Percentiles rank a stretch among this genome's conserved stretches.
Evolutionary conservation across 92 coral and sea anemone genomes (phyloP).

Genomic region (Zoanthus gigantus): DNA sequence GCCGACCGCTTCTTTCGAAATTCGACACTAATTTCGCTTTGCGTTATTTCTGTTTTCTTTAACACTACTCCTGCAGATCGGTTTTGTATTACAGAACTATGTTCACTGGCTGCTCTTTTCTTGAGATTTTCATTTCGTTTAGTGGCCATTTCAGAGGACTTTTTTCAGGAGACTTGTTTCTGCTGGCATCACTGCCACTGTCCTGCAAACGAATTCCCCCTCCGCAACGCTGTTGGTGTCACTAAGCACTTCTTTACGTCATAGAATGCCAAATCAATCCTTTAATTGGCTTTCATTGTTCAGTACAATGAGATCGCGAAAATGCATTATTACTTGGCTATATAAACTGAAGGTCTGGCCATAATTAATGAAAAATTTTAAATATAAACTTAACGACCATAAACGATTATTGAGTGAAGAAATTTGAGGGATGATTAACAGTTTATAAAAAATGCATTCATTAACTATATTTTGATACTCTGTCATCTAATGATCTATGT

Average conservation of each 20-base stretch:
- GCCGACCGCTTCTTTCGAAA: conserved; percentile 68
- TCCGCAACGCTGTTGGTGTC: conserved; percentile 2
- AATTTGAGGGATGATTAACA: background rate
- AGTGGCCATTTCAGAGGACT: conserved; percentile 38
- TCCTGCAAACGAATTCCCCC: conserved; percentile 19
- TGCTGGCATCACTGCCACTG: conserved; percentile 17
- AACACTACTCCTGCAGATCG: conserved; percentile 45
- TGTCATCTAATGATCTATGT: too few relatives aligned
- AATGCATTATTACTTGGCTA: background rate
- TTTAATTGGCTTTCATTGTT: conserved; percentile 29
- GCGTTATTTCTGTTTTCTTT: conserved; percentile 54
- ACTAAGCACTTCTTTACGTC: conserved; percentile 46
- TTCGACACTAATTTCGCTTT: conserved; percentile 69
- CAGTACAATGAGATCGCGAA: background rate
- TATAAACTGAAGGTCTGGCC: background rate
- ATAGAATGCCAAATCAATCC: background rate
- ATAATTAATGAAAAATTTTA: background rate
- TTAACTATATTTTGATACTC: background rate
- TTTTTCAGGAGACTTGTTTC: background rate
- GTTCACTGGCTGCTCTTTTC: conserved; percentile 70
- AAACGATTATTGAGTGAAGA: background rate
- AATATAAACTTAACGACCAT: background rate
- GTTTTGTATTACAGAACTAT: conserved; percentile 52
- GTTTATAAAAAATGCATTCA: background rate
- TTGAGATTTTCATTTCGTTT: conserved; percentile 63